Evolutionary conservation across 2,113 vertebrate species (phyloP).

Genomic region (Pipra filicauda): DNA sequence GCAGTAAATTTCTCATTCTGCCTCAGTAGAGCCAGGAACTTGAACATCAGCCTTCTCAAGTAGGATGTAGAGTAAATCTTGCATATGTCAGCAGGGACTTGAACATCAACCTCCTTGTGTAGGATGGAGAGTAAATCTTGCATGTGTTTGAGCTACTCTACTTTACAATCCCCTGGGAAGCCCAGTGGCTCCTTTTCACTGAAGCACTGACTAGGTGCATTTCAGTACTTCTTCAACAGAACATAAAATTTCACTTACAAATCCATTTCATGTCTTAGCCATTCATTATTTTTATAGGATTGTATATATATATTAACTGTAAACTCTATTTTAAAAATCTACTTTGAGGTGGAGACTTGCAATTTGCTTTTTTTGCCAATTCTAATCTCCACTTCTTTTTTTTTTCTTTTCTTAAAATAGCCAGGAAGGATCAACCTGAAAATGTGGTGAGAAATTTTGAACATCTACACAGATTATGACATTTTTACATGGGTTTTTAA

Average conservation of each 20-base stretch:
- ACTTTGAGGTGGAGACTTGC: background rate
- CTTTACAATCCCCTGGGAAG: background rate
- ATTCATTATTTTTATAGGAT: background rate
- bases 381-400: background rate
- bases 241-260: background rate
- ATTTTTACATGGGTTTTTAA: background rate
- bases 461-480: background rate
- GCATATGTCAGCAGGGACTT: background rate
- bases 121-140: background rate
- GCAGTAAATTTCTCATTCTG: background rate
- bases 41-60: background rate
- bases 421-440: background rate
- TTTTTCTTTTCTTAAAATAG: background rate
- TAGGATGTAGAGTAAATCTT: background rate
- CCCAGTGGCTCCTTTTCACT: background rate
- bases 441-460: background rate
- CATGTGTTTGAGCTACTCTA: background rate
- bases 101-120: background rate
- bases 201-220: background rate
- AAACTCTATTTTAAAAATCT: background rate
- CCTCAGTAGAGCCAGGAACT: background rate
- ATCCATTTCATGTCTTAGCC: background rate
- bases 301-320: background rate
- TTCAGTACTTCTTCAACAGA: background rate
- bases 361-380: background rate